phyloP scores from a whole-genome alignment of 1,140 invertebrate genomes.

The Calycopis cecrops region DNA sequence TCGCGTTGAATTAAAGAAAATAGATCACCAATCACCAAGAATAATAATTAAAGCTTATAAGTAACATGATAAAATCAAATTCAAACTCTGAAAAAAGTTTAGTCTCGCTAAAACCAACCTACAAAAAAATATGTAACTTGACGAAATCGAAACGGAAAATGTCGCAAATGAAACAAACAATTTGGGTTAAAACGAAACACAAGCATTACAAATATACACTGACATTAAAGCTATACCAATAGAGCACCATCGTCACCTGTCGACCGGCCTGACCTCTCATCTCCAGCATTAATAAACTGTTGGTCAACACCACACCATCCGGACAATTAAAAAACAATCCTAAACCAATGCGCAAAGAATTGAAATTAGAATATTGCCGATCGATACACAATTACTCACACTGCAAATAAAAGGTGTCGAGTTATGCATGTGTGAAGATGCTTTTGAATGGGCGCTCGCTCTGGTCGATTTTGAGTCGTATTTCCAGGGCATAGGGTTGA shows the following conservation, averaged over 20 bases:
- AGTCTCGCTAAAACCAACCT: too few relatives aligned
- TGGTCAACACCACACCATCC: constrained; percentile 55
- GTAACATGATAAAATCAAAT: too few relatives aligned
- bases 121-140: too few relatives aligned
- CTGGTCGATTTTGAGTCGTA: constrained; percentile 36
- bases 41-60: too few relatives aligned
- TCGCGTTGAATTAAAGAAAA: too few relatives aligned
- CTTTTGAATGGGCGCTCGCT: constrained; percentile 55
- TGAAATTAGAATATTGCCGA: constrained; percentile 29
- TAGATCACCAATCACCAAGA: too few relatives aligned
- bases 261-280: constrained; percentile 48
- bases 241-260: constrained; percentile 56
- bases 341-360: constrained; percentile 25
- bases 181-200: constrained; percentile 13
- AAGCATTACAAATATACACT: constrained; percentile 44
- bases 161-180: neutral
- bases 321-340: constrained; percentile 30
- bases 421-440: constrained; percentile 47
- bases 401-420: constrained; percentile 44
- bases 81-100: too few relatives aligned
- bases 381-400: constrained; percentile 40
- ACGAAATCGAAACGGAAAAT: too few relatives aligned
- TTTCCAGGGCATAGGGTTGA: constrained; percentile 23
- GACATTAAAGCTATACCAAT: constrained; percentile 46
- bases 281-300: constrained; percentile 47